A percentile compares a stretch with the other conserved stretches of the same genome.
Evolutionary conservation across 1,140 invertebrate species (phyloP).

Genomic region (Megathymus violae): DNA sequence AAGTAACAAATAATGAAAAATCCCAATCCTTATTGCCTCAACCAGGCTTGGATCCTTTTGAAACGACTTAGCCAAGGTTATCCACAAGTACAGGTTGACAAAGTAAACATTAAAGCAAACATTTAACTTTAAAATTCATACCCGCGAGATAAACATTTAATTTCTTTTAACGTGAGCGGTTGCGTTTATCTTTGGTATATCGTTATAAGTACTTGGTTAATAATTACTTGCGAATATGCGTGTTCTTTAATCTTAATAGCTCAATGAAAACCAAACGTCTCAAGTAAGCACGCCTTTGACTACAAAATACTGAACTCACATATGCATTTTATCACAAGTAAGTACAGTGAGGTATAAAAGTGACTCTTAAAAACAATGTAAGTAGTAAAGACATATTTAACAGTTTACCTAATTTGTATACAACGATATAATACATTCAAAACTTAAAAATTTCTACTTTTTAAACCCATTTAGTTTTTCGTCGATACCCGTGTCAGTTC

Average conservation of each 20-base stretch:
- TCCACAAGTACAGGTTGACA: not conserved
- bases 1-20: too few relatives aligned
- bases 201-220: not conserved
- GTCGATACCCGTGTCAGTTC: too few relatives aligned
- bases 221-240: constrained; percentile 5
- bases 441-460: too few relatives aligned
- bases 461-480: too few relatives aligned
- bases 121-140: not conserved
- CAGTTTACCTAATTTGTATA: too few relatives aligned
- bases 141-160: not conserved
- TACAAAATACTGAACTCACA: not conserved
- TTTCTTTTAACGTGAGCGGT: not conserved
- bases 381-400: too few relatives aligned
- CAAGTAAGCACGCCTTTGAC: not conserved
- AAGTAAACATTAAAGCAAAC: not conserved
- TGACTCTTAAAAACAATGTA: too few relatives aligned
- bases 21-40: too few relatives aligned
- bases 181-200: not conserved
- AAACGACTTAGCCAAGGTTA: not conserved
- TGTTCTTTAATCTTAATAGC: constrained; percentile 23
- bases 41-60: not conserved
- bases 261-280: constrained; percentile 5
- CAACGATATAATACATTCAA: too few relatives aligned
- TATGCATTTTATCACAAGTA: not conserved
- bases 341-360: too few relatives aligned